Evolutionary conservation across 2,888 invertebrate genomes (phyloP).

Genomic region (Drosophila setosimentum): DNA sequence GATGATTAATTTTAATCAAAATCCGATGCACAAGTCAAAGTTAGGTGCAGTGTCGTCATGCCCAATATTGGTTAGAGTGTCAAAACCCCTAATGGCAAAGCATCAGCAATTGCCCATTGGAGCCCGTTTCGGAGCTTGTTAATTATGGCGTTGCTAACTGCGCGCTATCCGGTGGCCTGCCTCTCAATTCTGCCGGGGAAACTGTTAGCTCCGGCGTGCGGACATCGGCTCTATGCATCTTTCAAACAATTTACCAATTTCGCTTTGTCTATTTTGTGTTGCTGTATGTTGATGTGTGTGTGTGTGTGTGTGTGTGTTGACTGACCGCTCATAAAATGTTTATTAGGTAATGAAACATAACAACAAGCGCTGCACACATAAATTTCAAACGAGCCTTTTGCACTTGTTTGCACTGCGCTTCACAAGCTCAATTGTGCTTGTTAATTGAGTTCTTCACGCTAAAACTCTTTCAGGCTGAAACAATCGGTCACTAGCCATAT

Average conservation of each 20-base stretch:
- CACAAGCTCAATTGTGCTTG: slow-evolving; percentile 47
- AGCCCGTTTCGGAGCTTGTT: slow-evolving; percentile 64
- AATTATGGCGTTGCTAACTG: slow-evolving; percentile 59
- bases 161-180: slow-evolving; percentile 21
- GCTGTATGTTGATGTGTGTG: slow-evolving; percentile 10
- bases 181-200: slow-evolving; percentile 7
- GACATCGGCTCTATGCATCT: slow-evolving; percentile 61
- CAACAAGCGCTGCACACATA: slow-evolving; percentile 54
- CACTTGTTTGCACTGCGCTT: slow-evolving; percentile 48
- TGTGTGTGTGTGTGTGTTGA: slow-evolving; percentile 34
- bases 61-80: slow-evolving; percentile 5
- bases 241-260: slow-evolving; percentile 80
- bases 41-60: background rate
- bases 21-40: background rate
- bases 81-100: slow-evolving; percentile 30
- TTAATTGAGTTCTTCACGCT: slow-evolving; percentile 67
- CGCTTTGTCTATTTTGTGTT: slow-evolving; percentile 35
- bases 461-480: slow-evolving; percentile 18
- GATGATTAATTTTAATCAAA: too few relatives aligned
- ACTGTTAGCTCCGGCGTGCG: slow-evolving; percentile 30
- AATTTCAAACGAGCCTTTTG: slow-evolving; percentile 64
- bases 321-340: slow-evolving; percentile 69
- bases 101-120: slow-evolving; percentile 61
- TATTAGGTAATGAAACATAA: slow-evolving; percentile 76
- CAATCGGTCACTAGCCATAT: background rate